phyloP scores from a whole-genome alignment of 35 echinoderm and acorn worm species.

The Strongylocentrotus purpuratus region DNA sequence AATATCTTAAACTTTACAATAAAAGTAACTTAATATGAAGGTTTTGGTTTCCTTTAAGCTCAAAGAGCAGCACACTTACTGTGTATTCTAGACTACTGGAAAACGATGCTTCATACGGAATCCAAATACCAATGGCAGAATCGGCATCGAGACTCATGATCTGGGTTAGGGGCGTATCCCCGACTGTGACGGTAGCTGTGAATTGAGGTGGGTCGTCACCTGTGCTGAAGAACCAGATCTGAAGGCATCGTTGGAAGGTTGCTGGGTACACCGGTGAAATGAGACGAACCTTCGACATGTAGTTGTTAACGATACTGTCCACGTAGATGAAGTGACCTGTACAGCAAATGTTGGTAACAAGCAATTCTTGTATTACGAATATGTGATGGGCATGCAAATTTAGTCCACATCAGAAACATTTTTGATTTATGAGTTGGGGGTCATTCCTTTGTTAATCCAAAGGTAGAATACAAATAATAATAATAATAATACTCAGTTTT shows the following conservation, averaged over 20 bases:
- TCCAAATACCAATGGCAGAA: neutral
- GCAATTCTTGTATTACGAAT: neutral
- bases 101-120: neutral
- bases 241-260: slow-evolving; percentile 56
- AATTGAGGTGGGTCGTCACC: slow-evolving; percentile 6
- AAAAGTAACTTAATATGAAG: too few relatives aligned
- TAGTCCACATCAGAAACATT: too few relatives aligned
- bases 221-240: slow-evolving; percentile 63
- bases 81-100: slow-evolving; percentile 15
- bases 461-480: too few relatives aligned
- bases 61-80: neutral
- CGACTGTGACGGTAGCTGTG: slow-evolving; percentile 10
- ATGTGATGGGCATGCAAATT: neutral
- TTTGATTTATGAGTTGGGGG: too few relatives aligned
- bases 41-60: too few relatives aligned
- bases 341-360: neutral
- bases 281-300: slow-evolving; percentile 30
- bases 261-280: slow-evolving; percentile 63
- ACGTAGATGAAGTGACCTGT: slow-evolving; percentile 69
- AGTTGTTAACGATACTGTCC: slow-evolving; percentile 38
- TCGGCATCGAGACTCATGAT: neutral
- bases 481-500: too few relatives aligned
- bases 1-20: too few relatives aligned
- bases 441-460: too few relatives aligned
- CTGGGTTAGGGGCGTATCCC: neutral